Conservation (phyloP, 2,888 invertebrate genomes). For the Crocallis elinguaria region DNA sequence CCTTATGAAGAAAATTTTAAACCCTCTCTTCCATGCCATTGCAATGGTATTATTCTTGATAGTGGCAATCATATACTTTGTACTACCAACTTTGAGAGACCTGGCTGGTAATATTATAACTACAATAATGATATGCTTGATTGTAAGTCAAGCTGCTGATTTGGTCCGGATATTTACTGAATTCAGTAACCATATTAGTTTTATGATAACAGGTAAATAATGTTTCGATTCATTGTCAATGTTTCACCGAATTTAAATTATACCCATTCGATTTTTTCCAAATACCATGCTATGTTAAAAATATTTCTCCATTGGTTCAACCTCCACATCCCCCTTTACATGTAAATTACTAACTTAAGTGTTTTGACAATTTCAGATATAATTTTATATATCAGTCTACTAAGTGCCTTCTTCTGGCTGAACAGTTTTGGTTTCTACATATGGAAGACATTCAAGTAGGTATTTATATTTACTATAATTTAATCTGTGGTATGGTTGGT, state of each 20-base stretch:
- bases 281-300: no score
- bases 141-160: constrained; percentile 91
- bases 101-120: constrained; percentile 94
- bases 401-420: constrained; percentile 94
- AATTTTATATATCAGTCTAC: constrained; percentile 89
- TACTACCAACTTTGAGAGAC: constrained; percentile 92
- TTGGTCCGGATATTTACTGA: constrained; percentile 92
- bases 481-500: no score
- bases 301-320: no score
- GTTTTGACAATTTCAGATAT: constrained; percentile 86
- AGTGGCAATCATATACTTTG: constrained; percentile 92
- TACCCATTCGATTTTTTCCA: no score
- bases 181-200: constrained; percentile 91
- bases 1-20: constrained; percentile 89
- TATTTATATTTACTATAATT: constrained; percentile 16
- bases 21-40: constrained; percentile 90
- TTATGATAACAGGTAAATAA: constrained; percentile 89
- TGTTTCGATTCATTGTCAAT: no score
- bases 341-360: no score
- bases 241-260: no score
- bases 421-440: constrained; percentile 94
- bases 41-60: constrained; percentile 88
- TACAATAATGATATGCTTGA: constrained; percentile 91
- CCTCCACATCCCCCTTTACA: no score
- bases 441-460: constrained; percentile 93